Evolutionary conservation across 2,888 invertebrate species (phyloP).

Genomic region (Troides helena): DNA sequence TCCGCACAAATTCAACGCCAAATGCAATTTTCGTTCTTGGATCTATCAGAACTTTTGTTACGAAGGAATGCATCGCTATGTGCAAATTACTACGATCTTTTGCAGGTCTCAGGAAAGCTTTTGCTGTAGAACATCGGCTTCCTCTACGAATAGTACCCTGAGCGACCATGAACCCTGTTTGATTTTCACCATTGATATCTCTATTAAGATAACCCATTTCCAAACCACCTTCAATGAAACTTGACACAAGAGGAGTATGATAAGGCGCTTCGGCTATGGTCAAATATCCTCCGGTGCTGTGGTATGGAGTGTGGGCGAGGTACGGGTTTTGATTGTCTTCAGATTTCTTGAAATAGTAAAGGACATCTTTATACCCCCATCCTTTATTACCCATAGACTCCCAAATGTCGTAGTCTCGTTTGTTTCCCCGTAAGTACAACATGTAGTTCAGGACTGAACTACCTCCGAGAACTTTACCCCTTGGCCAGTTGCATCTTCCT

Average conservation of each 20-base stretch:
- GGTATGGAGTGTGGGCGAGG: constrained; percentile 88
- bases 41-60: constrained; percentile 86
- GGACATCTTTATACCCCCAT: constrained; percentile 90
- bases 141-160: constrained; percentile 90
- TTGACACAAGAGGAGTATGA: constrained; percentile 89
- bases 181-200: constrained; percentile 92
- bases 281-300: constrained; percentile 88
- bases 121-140: constrained; percentile 92
- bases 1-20: constrained; percentile 90
- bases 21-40: constrained; percentile 87
- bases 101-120: constrained; percentile 91
- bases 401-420: constrained; percentile 94
- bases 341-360: constrained; percentile 93
- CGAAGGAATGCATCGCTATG: constrained; percentile 90
- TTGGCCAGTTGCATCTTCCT: constrained; percentile 93
- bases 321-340: constrained; percentile 95
- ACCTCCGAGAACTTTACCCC: constrained; percentile 95
- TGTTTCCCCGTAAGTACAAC: constrained; percentile 94
- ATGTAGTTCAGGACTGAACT: constrained; percentile 94
- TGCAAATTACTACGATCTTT: constrained; percentile 90
- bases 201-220: constrained; percentile 92
- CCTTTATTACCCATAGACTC: constrained; percentile 91
- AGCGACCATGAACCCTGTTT: constrained; percentile 94
- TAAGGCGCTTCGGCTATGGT: constrained; percentile 93
- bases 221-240: constrained; percentile 90